A percentile compares a stretch with the other conserved stretches of the same genome.
These are phyloP conservation scores for Mesorhabditis belari DNA, from an alignment of 2,888 invertebrate species.

Conservation along the genomic window DNA sequence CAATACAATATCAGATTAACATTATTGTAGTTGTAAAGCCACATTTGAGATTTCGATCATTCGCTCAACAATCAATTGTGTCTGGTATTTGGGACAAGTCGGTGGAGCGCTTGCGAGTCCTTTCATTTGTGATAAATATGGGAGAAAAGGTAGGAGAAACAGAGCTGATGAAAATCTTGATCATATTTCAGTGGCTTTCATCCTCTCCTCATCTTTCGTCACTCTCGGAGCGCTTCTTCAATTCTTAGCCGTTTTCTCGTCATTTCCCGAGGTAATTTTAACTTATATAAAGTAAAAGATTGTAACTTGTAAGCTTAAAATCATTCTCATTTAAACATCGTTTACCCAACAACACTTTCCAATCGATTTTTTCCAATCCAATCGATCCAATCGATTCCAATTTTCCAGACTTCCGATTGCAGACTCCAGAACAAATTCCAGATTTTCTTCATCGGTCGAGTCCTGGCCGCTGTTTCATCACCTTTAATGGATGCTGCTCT, in stretches of 20 bases:
- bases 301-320: too few relatives aligned
- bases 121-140: slow-evolving; percentile 38
- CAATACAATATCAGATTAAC: too few relatives aligned
- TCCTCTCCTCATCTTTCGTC: background rate
- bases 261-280: background rate
- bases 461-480: slow-evolving; percentile 46
- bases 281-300: too few relatives aligned
- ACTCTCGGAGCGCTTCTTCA: background rate
- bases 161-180: background rate
- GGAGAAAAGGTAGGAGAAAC: slow-evolving; percentile 34
- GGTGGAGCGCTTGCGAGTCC: slow-evolving; percentile 41
- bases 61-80: slow-evolving; percentile 29
- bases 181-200: background rate
- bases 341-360: background rate
- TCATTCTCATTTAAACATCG: background rate
- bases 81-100: slow-evolving; percentile 45
- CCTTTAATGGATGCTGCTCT: slow-evolving; percentile 47
- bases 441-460: slow-evolving; percentile 19
- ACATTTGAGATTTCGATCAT: slow-evolving; percentile 18
- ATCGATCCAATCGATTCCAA: background rate
- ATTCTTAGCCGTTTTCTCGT: background rate
- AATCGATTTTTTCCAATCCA: background rate
- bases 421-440: too few relatives aligned
- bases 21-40: too few relatives aligned
- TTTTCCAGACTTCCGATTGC: slow-evolving; percentile 19